Evolutionary conservation across 2,888 invertebrate species (phyloP).

Genomic region (Odontomyia ornata): DNA sequence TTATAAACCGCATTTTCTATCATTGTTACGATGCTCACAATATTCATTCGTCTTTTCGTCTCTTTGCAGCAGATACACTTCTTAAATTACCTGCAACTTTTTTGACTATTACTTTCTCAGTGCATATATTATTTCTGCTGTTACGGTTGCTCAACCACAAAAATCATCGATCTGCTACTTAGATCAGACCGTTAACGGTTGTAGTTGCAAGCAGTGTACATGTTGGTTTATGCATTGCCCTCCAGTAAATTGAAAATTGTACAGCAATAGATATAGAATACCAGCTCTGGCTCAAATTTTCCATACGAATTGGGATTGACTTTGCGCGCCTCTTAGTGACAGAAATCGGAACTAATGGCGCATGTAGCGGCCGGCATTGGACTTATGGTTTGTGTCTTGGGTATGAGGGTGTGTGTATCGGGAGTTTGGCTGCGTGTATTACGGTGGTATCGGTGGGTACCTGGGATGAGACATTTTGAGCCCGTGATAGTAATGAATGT

Average conservation of each 20-base stretch:
- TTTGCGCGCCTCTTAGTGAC: too few species aligned
- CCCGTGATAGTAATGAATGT: too few species aligned
- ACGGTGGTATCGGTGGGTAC: too few species aligned
- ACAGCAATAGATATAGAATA: slow-evolving; percentile 61
- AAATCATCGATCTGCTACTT: slow-evolving; percentile 73
- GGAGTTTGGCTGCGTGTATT: too few species aligned
- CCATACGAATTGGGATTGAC: too few species aligned
- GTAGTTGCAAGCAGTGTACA: slow-evolving; percentile 82
- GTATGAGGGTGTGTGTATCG: too few species aligned
- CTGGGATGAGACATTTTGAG: too few species aligned
- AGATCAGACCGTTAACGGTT: slow-evolving; percentile 81
- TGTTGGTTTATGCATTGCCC: slow-evolving; percentile 80
- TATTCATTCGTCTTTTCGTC: slow-evolving; percentile 80
- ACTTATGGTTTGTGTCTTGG: too few species aligned
- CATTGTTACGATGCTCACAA: slow-evolving; percentile 93
- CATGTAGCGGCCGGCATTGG: too few species aligned
- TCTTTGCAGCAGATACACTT: slow-evolving; percentile 81
- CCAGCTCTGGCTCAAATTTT: too few species aligned
- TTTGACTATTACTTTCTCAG: slow-evolving; percentile 87
- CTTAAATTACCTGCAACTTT: slow-evolving; percentile 87
- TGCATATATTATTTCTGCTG: slow-evolving; percentile 84
- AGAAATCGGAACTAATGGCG: too few species aligned
- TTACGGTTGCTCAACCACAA: slow-evolving; percentile 81
- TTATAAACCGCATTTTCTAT: slow-evolving; percentile 84
- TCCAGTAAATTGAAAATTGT: slow-evolving; percentile 79